Conservation (phyloP, 2,797 vertebrate genomes). For the Steatocranus sp. region DNA sequence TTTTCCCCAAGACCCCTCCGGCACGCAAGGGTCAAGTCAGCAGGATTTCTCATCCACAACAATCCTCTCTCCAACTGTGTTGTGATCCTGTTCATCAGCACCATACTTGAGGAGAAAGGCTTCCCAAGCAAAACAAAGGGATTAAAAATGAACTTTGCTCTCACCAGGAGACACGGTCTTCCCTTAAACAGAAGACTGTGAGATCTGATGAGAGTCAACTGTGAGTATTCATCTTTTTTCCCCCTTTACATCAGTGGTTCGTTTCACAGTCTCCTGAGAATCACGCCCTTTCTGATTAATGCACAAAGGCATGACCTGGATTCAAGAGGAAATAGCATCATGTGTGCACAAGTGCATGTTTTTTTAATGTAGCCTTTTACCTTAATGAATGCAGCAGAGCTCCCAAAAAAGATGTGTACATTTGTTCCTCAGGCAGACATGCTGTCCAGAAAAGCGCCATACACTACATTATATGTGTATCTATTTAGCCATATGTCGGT, state of each 20-base stretch:
- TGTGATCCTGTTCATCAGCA: constrained; percentile 42
- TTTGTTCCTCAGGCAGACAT: constrained; percentile 10
- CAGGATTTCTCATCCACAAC: constrained; percentile 45
- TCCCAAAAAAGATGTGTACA: neutral
- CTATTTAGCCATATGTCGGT: neutral
- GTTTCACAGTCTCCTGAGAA: constrained; percentile 3
- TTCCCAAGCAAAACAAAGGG: constrained; percentile 61
- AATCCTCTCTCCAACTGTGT: constrained; percentile 41
- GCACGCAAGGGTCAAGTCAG: constrained; percentile 44
- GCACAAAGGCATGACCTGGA: constrained; percentile 51
- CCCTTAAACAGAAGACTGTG: neutral
- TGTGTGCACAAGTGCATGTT: constrained; percentile 62
- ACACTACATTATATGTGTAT: neutral
- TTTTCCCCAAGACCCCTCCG: constrained; percentile 7
- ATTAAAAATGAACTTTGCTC: constrained; percentile 66
- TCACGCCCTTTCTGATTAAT: constrained; percentile 29
- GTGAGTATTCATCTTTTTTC: constrained; percentile 51
- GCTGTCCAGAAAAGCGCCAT: neutral
- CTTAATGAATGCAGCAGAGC: constrained; percentile 53
- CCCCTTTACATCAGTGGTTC: neutral
- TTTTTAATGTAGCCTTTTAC: constrained; percentile 72
- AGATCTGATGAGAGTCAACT: constrained; percentile 27
- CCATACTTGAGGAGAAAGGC: constrained; percentile 53
- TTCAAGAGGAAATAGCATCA: constrained; percentile 43
- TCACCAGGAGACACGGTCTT: constrained; percentile 19